These are phyloP conservation scores for Drosophila anomalata DNA, from an alignment of 2,888 invertebrate genomes.

Conservation along the genomic window DNA sequence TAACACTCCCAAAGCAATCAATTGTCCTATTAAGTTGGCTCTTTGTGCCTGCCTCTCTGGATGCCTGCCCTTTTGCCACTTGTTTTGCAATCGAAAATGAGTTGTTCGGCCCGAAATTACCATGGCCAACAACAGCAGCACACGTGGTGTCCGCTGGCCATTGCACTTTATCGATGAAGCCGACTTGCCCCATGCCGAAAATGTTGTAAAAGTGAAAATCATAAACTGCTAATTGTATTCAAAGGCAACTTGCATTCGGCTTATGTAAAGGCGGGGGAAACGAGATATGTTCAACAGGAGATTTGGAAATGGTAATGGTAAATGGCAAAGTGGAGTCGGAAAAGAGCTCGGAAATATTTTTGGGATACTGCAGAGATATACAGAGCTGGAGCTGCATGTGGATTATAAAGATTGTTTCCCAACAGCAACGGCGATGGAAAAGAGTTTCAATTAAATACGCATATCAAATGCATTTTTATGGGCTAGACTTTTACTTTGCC, in stretches of 20 bases:
- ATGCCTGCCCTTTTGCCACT: conserved; percentile 53
- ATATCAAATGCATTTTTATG: conserved; percentile 55
- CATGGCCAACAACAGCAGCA: conserved; percentile 53
- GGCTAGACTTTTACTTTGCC: conserved; percentile 63
- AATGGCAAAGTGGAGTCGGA: conserved; percentile 22
- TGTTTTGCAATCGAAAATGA: conserved; percentile 78
- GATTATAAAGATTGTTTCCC: conserved; percentile 27
- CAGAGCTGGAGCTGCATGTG: conserved; percentile 9
- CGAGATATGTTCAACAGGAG: conserved; percentile 11
- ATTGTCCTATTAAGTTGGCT: conserved; percentile 45
- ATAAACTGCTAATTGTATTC: conserved; percentile 77
- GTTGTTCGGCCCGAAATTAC: conserved; percentile 65
- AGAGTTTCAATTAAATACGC: conserved; percentile 67
- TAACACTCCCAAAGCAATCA: conserved; percentile 51
- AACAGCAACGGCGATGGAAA: conserved; percentile 17
- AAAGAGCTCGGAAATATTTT: conserved; percentile 1
- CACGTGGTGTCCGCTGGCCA: conserved; percentile 72
- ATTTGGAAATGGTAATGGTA: conserved; percentile 18
- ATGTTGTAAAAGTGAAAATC: conserved; percentile 69
- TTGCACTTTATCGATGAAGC: conserved; percentile 54
- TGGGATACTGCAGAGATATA: neutral
- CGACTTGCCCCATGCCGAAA: conserved; percentile 25
- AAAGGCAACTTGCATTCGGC: conserved; percentile 61
- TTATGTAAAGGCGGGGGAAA: conserved; percentile 46
- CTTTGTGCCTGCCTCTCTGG: conserved; percentile 30